phyloP scores from a whole-genome alignment of 2,113 vertebrate genomes.

The Nyctibius bracteatus region DNA sequence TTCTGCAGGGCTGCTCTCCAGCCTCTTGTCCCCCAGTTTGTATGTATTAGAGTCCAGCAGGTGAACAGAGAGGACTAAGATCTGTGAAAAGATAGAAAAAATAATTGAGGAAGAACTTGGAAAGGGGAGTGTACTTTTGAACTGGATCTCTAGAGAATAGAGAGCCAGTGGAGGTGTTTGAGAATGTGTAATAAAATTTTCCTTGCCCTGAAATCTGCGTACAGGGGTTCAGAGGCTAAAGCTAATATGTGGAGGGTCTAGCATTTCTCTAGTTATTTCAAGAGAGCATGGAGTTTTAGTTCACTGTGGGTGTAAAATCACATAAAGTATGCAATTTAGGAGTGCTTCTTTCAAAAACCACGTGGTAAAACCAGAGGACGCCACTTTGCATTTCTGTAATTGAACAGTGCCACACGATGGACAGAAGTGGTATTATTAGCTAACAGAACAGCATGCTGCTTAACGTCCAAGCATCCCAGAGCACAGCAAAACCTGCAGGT shows the following conservation, averaged over 20 bases:
- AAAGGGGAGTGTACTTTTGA: not conserved
- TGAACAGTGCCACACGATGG: not conserved
- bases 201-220: not conserved
- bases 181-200: not conserved
- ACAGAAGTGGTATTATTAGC: not conserved
- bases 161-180: not conserved
- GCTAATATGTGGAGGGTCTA: rapidly evolving
- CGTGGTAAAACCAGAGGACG: rapidly evolving
- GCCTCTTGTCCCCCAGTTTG: rapidly evolving
- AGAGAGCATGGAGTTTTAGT: rapidly evolving
- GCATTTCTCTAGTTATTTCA: not conserved
- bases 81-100: not conserved
- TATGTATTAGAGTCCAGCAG: not conserved
- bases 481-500: not conserved
- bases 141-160: not conserved
- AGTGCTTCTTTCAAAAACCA: no score
- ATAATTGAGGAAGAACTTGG: not conserved
- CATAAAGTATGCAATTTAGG: no score
- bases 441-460: no score
- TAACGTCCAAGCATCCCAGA: not conserved
- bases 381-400: not conserved
- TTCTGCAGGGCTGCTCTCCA: not conserved
- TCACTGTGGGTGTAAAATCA: no score
- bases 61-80: not conserved
- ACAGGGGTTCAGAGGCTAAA: not conserved